Evolutionary conservation across 2,113 vertebrate species (phyloP).

Genomic region (Scartelaos histophorus): DNA sequence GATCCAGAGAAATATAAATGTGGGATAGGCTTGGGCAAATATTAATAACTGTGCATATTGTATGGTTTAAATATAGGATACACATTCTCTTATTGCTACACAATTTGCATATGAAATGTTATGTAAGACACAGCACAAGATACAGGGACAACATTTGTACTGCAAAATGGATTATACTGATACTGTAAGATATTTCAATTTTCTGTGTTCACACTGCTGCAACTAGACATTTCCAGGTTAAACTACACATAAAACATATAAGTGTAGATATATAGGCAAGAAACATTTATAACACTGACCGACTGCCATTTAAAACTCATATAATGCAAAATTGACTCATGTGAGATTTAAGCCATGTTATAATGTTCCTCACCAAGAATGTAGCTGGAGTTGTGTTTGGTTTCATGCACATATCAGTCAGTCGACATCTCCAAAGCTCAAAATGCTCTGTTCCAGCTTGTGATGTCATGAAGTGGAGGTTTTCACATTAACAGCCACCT

Average conservation of each 20-base stretch:
- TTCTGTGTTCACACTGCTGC: neutral
- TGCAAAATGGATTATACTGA: neutral
- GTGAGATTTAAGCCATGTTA: too few species aligned
- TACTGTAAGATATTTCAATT: neutral
- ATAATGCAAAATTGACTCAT: too few species aligned
- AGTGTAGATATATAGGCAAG: neutral
- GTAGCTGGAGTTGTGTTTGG: too few species aligned
- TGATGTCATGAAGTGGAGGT: too few species aligned
- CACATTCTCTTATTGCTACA: neutral
- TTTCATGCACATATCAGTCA: too few species aligned
- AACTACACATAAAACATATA: neutral
- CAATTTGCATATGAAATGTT: neutral
- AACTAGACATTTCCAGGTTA: neutral
- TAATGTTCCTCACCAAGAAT: too few species aligned
- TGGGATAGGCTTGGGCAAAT: neutral
- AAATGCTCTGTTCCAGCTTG: too few species aligned
- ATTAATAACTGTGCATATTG: slow-evolving; percentile 11
- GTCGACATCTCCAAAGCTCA: too few species aligned
- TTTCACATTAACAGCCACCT: too few species aligned
- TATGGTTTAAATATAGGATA: slow-evolving; percentile 1
- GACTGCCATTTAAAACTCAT: too few species aligned
- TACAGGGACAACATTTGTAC: neutral
- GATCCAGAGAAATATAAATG: slow-evolving; percentile 14
- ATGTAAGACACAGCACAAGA: neutral
- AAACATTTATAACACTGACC: neutral